These are phyloP conservation scores for Leptopilina drosophilae DNA, from an alignment of 2,888 invertebrate genomes.

Conservation along the genomic window DNA sequence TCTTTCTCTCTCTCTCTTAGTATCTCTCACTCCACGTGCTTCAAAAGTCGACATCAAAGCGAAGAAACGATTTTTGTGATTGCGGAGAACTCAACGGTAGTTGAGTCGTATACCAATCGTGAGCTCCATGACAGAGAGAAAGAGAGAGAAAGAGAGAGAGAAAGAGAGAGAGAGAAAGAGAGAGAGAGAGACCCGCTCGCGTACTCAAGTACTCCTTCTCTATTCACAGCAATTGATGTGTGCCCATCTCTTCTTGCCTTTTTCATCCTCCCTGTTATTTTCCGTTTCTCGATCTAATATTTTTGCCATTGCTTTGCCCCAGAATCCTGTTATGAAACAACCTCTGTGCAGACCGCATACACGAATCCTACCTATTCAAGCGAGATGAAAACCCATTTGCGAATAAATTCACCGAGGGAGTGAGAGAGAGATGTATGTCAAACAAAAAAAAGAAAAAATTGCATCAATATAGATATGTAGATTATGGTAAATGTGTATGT, in stretches of 20 bases:
- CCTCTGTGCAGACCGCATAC: constrained; percentile 36
- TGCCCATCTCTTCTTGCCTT: constrained; percentile 17
- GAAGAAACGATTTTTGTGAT: constrained; percentile 46
- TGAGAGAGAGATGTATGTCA: neutral
- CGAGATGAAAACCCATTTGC: constrained; percentile 22
- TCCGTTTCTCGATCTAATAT: constrained; percentile 35
- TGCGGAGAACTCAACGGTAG: constrained; percentile 42
- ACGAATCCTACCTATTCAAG: constrained; percentile 29
- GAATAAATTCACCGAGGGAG: neutral
- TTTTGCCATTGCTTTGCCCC: constrained; percentile 21
- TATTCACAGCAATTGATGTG: neutral
- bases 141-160: no score
- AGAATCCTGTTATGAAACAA: constrained; percentile 31
- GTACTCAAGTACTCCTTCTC: constrained; percentile 19
- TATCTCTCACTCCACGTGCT: constrained; percentile 6
- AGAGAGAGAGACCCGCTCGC: neutral
- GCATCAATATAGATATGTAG: no score
- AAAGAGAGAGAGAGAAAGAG: neutral
- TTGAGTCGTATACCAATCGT: constrained; percentile 41
- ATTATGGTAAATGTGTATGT: no score
- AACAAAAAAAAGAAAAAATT: neutral
- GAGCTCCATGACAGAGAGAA: neutral
- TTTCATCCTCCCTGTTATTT: constrained; percentile 13
- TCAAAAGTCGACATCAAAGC: constrained; percentile 46
- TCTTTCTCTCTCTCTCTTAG: neutral